Conservation (phyloP, 1,140 invertebrate species). For the Telenomus remus region DNA sequence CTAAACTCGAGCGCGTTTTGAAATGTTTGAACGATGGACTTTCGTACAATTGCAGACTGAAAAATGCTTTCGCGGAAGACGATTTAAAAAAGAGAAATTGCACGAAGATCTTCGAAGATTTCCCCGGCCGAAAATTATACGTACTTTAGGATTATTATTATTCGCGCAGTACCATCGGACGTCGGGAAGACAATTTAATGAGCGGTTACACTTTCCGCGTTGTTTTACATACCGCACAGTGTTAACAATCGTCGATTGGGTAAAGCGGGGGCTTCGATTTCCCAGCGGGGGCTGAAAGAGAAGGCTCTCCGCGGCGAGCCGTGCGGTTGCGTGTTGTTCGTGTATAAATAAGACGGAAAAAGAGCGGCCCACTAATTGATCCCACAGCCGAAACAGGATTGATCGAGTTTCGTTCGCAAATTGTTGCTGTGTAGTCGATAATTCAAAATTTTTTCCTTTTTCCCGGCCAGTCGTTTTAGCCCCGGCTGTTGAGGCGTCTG, state of each 20-base stretch:
- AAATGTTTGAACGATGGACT: too few species aligned
- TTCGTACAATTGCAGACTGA: too few species aligned
- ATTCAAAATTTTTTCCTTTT: constrained; percentile 12
- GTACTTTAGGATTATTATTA: constrained; percentile 39
- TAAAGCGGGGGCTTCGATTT: constrained; percentile 26
- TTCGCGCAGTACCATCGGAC: constrained; percentile 11
- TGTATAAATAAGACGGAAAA: constrained; percentile 35
- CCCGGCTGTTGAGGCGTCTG: neutral
- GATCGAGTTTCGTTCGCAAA: constrained; percentile 37
- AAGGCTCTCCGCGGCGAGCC: neutral
- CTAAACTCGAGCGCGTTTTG: too few species aligned
- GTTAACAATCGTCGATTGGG: constrained; percentile 39
- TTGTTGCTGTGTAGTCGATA: constrained; percentile 17
- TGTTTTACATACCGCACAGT: constrained; percentile 43
- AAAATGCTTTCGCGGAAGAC: too few species aligned
- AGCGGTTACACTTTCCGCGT: constrained; percentile 47
- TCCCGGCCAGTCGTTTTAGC: too few species aligned
- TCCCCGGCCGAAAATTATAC: constrained; percentile 26
- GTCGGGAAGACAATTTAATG: constrained; percentile 41
- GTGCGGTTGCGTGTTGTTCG: constrained; percentile 21
- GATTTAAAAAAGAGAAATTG: too few species aligned
- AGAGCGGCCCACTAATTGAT: constrained; percentile 37
- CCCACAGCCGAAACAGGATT: constrained; percentile 32
- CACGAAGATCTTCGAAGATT: neutral
- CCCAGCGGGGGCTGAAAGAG: neutral